Base-by-base conservation (phyloP, 1,140 invertebrate species). In the Lordiphosa mommai region DNA sequence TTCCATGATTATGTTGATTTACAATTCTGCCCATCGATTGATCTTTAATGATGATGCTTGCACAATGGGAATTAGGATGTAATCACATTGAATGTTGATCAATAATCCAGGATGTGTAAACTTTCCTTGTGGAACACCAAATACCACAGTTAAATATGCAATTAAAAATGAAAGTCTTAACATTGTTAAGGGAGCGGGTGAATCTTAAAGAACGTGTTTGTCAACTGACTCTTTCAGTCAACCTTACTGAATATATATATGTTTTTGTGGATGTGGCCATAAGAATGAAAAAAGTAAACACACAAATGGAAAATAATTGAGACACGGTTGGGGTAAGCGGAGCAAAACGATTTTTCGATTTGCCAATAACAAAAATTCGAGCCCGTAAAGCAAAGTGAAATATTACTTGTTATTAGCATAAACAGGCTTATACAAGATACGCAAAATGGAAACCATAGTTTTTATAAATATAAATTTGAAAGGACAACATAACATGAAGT, bases 1-100 rank as follows among this genome's bases (percentile, higher is more conserved):
- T 27, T 17, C 23, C 29, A 27, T 58, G 36, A 29, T 16, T 32
- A 38, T 14, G 53, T 2, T 57, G 64, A n/a, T 72, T 69, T 0
- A 72, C 56, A 50, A 72, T 72, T 38, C 69, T 56, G 6, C 48
- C 69, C 1, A 48, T 47, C 3, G 69, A 64, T 29, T 72, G 69
- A 1, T 47, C 12, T 37, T 59, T 34, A 14, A 72, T 59, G 5
- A 59, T 29, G 40, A 27, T 29, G 20, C 40, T 29, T 10, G 10
- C 10, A 12, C 40, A 43, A 20, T 20, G 40, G 10, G 20, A 12
- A 29, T 27, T 8, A 8, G 40, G 40, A 13, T 13, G 23, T 5
- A 13, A 29, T 13, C 40, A n/a, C 40, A 27, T 12, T 23, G 20
- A 23, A 10, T 43, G 20, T 13, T 23, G 9, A 43, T 43, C 17